Evolutionary conservation across 1,140 invertebrate genomes (phyloP), one percentile per base, ranked within the genome.

Genomic region (Akabosia matsudoensis): DNA sequence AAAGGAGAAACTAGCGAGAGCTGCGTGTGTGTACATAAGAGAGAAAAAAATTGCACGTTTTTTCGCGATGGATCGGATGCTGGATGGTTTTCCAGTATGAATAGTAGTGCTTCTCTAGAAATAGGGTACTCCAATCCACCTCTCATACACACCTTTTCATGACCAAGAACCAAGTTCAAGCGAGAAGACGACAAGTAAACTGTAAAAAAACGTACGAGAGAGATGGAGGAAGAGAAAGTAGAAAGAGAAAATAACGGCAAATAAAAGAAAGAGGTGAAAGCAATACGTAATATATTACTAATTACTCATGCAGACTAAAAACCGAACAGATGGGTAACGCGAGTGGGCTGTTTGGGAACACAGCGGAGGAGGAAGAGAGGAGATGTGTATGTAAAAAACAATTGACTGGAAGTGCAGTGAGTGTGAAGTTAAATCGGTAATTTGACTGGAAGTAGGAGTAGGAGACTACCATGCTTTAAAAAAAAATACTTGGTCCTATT

Each of bases 191-290:
- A 61, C 4, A 61, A 22, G n/a, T 51, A 51, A 51, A n/a, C 10
- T n/a, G 45, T 13, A 51, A n/a, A 51, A n/a, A 51, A n/a, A 51
- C 10, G 45, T 13, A 51, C 10, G 45, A 51, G 45, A 51, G 45
- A 51, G 54, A 14, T 61, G 54, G 54, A 61, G 54, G 54, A 51
- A 61, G 24, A 61, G 54, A n/a, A 61, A 61, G 54, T 24, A 61
- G 54, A n/a, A 24, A 61, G 54, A n/a, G 54, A 61, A 61, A 61
- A 22, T 3, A 61, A 61, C 24, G 24, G 24, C 24, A 61, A n/a
- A 22, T 61, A 61, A 24, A 22, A 4, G 14, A 61, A 61, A 61
- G 54, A 61, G 37, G 37, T 45, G 37, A 45, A 45, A 45, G 37
- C 18, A 45, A 45, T 45, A 45, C 37, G 37, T 45, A 18, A 45